Evolutionary conservation across 2,797 vertebrate genomes (phyloP).

Genomic region (Atherinosoma microstoma): DNA sequence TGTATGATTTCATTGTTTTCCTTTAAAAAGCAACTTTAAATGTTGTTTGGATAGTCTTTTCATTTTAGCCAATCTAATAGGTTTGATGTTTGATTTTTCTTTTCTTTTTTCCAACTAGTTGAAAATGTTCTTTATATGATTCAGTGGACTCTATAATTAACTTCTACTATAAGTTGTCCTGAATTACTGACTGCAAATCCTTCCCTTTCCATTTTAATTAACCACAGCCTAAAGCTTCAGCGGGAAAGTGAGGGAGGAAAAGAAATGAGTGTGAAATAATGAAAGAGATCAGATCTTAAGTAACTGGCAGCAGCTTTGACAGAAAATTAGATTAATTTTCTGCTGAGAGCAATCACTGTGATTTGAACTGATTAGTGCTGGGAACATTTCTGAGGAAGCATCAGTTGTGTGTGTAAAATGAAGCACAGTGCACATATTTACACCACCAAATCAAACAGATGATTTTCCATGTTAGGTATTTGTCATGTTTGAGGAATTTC

Average conservation of each 20-base stretch:
- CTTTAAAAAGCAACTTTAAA: conserved; percentile 9
- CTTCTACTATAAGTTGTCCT: conserved; percentile 72
- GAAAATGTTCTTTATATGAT: conserved; percentile 60
- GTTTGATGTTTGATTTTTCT: conserved; percentile 7
- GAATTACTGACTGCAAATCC: conserved; percentile 80
- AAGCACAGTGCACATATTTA: conserved; percentile 53
- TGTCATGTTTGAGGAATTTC: conserved; percentile 46
- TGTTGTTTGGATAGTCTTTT: conserved; percentile 10
- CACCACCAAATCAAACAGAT: conserved; percentile 49
- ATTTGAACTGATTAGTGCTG: conserved; percentile 82
- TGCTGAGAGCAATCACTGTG: conserved; percentile 81
- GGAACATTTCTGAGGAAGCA: conserved; percentile 68
- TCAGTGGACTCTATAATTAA: conserved; percentile 71
- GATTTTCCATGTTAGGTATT: conserved; percentile 35
- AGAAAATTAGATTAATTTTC: conserved; percentile 83
- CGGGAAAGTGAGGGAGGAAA: conserved; percentile 52
- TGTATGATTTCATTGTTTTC: not conserved
- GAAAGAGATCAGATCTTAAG: conserved; percentile 81
- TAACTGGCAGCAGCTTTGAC: conserved; percentile 83
- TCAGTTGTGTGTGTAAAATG: conserved; percentile 62
- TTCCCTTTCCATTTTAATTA: conserved; percentile 81
- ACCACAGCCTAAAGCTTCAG: conserved; percentile 71
- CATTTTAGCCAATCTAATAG: conserved; percentile 25
- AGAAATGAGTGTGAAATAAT: conserved; percentile 62
- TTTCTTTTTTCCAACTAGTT: conserved; percentile 27